Percentiles rank a stretch among this genome's conserved stretches.
phyloP scores from a whole-genome alignment of 2,888 invertebrate species.

The Noctua pronuba region DNA sequence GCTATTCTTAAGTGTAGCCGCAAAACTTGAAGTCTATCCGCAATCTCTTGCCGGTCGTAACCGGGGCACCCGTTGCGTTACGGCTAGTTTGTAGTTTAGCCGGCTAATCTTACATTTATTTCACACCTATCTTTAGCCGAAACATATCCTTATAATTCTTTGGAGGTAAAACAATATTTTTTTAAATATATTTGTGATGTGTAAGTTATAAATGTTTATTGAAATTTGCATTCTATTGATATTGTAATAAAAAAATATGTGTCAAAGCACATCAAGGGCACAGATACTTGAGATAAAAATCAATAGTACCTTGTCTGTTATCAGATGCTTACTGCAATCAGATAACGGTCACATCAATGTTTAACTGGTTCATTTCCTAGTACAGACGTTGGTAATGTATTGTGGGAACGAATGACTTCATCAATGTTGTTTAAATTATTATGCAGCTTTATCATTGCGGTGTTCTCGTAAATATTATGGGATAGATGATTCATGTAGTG shows the following conservation, averaged over 20 bases:
- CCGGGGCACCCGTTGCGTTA: no score
- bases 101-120: not conserved
- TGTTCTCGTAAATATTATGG: not conserved
- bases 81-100: no score
- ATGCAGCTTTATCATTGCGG: not conserved
- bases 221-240: slow-evolving; percentile 8
- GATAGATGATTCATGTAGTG: not conserved
- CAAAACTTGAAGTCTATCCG: no score
- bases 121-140: not conserved
- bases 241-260: slow-evolving; percentile 17
- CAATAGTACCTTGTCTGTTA: slow-evolving; percentile 31
- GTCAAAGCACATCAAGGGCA: slow-evolving; percentile 3
- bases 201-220: not conserved
- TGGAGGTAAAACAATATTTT: not conserved
- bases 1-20: no score
- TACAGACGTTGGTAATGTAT: slow-evolving; percentile 24
- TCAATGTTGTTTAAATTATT: slow-evolving; percentile 22
- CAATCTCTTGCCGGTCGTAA: no score
- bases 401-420: slow-evolving; percentile 39
- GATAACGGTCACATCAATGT: slow-evolving; percentile 49
- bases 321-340: slow-evolving; percentile 38
- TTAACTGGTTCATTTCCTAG: slow-evolving; percentile 41
- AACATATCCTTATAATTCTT: not conserved
- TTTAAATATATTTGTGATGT: not conserved
- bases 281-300: slow-evolving; percentile 40